Evolutionary conservation across 1,140 invertebrate species (phyloP), one percentile per base, ranked within the genome.

Genomic region (Orussus abietinus): DNA sequence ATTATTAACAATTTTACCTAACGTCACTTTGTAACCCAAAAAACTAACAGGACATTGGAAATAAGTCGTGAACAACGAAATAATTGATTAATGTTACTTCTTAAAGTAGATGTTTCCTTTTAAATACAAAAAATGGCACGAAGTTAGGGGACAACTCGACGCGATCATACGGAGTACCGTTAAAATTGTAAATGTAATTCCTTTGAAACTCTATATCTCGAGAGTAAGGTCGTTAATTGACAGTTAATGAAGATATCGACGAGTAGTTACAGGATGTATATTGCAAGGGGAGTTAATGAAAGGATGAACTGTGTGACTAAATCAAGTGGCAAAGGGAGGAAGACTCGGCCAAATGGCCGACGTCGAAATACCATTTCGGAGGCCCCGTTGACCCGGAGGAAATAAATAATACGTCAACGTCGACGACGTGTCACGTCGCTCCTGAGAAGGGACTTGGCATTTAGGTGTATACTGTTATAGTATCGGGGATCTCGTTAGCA

Each of bases 401-500:
- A 25, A 25, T 25, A 25, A 25, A 25, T 25, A 25, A 25, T 25
- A 6, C n/a, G 22, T 25, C 26, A 29, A 10, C 43, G 10, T 44
- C 4, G 14, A 13, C 32, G 17, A 28, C 11, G 11, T 32, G 18
- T 11, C 13, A 11, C 13, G 3, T 19, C 17, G 25, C n/a, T 14
- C n/a, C 14, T 32, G 10, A 9, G 32, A 42, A 25, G 33, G 21
- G 26, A 33, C 37, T 45, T 45, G 36, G 37, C 36, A 38, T 29
- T 14, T 38, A 15, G 28, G 36, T 40, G 35, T 12, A 15, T 36
- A 36, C 18, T 36, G 13, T 36, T 36, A 18, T 15, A 51, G 51
- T 55, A 49, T 44, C 39, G 45, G 44, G 36, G 49, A 52, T 58
- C 63, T 66, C 59, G 60, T 64, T 66, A 64, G 53, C 48, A 48